Conservation (phyloP, 2,797 vertebrate genomes). For the Clarias platycephalus region DNA sequence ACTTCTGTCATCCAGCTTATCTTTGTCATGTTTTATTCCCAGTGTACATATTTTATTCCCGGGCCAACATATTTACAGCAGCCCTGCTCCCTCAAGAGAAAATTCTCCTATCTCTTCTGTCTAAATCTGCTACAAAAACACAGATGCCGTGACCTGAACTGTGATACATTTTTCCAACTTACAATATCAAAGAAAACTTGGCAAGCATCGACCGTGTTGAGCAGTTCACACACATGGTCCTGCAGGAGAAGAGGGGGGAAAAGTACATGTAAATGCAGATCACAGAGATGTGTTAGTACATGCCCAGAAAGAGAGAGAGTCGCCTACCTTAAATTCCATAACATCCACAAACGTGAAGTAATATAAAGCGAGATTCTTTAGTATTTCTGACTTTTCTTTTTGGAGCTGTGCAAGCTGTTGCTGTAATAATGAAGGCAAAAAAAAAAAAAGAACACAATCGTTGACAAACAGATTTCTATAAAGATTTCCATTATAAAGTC, state of each 20-base stretch:
- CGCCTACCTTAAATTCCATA: conserved; percentile 97
- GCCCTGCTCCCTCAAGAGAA: not conserved
- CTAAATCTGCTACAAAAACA: not conserved
- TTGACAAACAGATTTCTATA: not conserved
- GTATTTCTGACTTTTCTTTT: conserved; percentile 97
- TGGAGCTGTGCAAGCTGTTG: conserved; percentile 99
- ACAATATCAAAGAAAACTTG: conserved; percentile 99
- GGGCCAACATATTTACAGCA: not conserved
- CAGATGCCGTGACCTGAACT: not conserved
- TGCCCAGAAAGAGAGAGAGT: not conserved
- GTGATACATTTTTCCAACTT: conserved; percentile 66
- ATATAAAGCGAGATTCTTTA: conserved; percentile 97
- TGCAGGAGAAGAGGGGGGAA: conserved; percentile 60
- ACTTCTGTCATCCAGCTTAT: not conserved
- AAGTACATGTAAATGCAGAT: not conserved
- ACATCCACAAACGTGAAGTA: conserved; percentile 99
- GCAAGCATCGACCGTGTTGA: conserved; percentile 96
- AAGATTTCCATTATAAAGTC: not conserved
- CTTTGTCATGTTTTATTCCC: not conserved
- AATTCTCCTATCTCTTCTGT: not conserved
- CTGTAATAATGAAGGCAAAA: conserved; percentile 73
- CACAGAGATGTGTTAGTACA: not conserved
- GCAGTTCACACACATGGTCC: conserved; percentile 97
- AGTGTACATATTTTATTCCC: too few relatives aligned
- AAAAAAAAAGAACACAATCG: not conserved